These are phyloP conservation scores for Halictus quadricinctus DNA, from an alignment of 2,888 invertebrate genomes.

Conservation along the genomic window DNA sequence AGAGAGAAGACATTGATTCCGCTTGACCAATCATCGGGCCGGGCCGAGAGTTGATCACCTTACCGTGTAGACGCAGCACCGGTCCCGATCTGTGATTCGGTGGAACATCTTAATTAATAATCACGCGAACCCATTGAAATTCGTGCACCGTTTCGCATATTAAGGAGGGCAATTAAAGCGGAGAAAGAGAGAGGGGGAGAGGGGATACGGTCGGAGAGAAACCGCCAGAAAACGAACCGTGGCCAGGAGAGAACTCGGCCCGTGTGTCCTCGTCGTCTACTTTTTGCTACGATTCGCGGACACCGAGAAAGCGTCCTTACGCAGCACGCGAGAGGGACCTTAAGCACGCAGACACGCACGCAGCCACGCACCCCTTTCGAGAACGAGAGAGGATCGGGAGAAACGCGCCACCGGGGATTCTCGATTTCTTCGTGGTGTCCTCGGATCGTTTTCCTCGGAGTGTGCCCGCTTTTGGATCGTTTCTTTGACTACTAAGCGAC, in stretches of 20 bases:
- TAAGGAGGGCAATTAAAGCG: constrained; percentile 60
- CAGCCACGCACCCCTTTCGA: constrained; percentile 60
- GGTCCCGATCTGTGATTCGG: constrained; percentile 41
- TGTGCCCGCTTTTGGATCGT: constrained; percentile 38
- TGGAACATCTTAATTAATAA: constrained; percentile 68
- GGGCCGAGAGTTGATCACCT: constrained; percentile 53
- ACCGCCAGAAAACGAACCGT: constrained; percentile 36
- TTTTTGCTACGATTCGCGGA: constrained; percentile 66
- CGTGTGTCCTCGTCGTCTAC: constrained; percentile 53
- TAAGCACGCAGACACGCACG: constrained; percentile 59
- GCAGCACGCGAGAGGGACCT: constrained; percentile 67
- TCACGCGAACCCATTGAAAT: constrained; percentile 69
- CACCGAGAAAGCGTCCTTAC: constrained; percentile 68
- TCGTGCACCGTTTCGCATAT: constrained; percentile 68
- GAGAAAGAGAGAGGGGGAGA: background rate
- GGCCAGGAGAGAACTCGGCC: constrained; percentile 49
- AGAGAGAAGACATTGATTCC: constrained; percentile 44
- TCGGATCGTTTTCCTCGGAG: constrained; percentile 47
- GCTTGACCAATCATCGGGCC: constrained; percentile 50
- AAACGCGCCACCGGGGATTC: constrained; percentile 55
- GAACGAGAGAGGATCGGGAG: constrained; percentile 44
- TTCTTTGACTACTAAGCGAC: constrained; percentile 38
- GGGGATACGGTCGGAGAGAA: background rate
- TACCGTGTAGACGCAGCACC: constrained; percentile 51
- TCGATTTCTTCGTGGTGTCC: constrained; percentile 58